Evolutionary conservation across 2,888 invertebrate genomes (phyloP), one percentile per base, ranked within the genome.

Genomic region (Caprella mutica): DNA sequence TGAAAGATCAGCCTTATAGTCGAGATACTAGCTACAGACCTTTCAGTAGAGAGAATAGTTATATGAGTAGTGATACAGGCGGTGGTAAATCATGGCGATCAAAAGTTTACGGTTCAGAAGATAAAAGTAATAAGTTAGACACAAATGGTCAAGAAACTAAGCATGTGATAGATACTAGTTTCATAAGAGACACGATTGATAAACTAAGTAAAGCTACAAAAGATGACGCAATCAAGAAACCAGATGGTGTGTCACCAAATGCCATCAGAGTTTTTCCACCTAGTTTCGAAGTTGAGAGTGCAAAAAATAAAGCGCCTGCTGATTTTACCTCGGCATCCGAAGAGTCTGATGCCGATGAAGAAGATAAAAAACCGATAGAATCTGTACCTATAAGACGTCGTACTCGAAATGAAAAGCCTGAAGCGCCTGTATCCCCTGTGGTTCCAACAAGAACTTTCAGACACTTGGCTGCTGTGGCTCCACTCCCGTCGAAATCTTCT

Each of bases 311-410:
- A 42, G 64, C 60, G 3, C 64, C 64, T 3, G 64, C 64, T n/a
- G 64, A 64, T 35, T 64, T 64, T 46, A 64, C 57, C 12, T 64
- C 64, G 19, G 64, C 52, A 5, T 60, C 58, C 5, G 64, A 64
- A 23, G 42, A 26, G 5, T 59, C 63, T 17, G 63, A 59, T 39
- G 63, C 56, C n/a, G 64, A 60, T n/a, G 54, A 55, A 26, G 42
- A 43, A 17, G 29, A 44, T 5, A 38, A 48, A 26, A 55, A 44
- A 30, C 19, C 38, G 40, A 24, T 17, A 24, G 46, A 27, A 51
- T 5, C 19, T 21, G 5, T 21, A 35, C 14, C 14, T 23, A 23
- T 19, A 5, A 52, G 52, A 21, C 21, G 27, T 21, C 17, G 8
- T 40, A 21, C 39, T 9, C 38, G 29, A 26, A 27, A 29, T 6